Conservation (phyloP, 2,797 vertebrate genomes). For the Propithecus perrieri region DNA sequence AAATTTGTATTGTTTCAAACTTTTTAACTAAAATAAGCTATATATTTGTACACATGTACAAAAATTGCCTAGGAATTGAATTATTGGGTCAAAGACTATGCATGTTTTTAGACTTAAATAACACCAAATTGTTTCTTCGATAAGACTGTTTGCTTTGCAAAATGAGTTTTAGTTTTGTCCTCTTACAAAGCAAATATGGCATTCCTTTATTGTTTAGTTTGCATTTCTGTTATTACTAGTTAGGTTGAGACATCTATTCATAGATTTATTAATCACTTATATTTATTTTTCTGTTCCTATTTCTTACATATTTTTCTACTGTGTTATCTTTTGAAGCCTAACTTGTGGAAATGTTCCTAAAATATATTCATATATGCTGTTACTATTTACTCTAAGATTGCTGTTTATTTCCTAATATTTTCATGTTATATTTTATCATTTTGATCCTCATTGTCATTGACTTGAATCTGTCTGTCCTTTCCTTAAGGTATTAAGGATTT, state of each 20-base stretch:
- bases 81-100: neutral
- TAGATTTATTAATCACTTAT: neutral
- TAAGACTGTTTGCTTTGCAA: neutral
- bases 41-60: neutral
- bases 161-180: neutral
- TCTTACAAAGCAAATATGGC: neutral
- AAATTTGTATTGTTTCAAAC: neutral
- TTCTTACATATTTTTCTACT: neutral
- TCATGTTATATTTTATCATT: neutral
- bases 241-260: neutral
- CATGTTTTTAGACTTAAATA: neutral
- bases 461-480: neutral
- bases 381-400: neutral
- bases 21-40: neutral
- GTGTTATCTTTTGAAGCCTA: neutral
- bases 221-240: neutral
- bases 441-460: neutral
- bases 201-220: neutral
- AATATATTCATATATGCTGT: neutral
- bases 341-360: neutral
- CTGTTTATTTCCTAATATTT: neutral
- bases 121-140: neutral
- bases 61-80: neutral
- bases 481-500: neutral
- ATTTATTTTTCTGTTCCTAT: neutral